Conservation (phyloP, 2,797 vertebrate genomes). For the Pyrocephalus nanus region DNA sequence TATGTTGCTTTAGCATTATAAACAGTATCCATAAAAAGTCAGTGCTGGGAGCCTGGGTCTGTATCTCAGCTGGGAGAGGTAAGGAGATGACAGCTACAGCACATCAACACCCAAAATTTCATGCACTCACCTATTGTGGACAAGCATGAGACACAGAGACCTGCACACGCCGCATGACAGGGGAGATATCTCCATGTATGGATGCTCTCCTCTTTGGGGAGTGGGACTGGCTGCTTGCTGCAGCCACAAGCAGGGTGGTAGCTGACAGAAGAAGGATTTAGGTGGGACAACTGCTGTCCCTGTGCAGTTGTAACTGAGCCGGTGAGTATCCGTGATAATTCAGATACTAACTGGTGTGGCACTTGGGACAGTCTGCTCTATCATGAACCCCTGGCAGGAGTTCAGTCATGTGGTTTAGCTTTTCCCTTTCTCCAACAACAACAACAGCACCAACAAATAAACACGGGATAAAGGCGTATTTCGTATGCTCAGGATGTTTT, state of each 20-base stretch:
- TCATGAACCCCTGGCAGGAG: slow-evolving; percentile 61
- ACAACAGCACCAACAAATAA: slow-evolving; percentile 64
- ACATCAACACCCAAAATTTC: background rate
- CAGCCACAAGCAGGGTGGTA: background rate
- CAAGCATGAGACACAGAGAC: accelerated
- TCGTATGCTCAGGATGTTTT: slow-evolving; percentile 57
- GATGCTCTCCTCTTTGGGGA: background rate
- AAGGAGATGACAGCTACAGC: background rate
- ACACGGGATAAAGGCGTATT: slow-evolving; percentile 6
- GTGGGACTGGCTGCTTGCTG: background rate
- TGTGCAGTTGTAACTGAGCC: slow-evolving; percentile 50
- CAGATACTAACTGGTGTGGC: slow-evolving; percentile 60
- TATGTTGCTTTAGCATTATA: background rate
- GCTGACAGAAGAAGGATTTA: slow-evolving; percentile 72
- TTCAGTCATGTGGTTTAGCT: slow-evolving; percentile 70
- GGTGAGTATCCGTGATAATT: slow-evolving; percentile 67
- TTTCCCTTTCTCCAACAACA: slow-evolving; percentile 64
- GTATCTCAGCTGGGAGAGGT: accelerated
- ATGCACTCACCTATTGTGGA: background rate
- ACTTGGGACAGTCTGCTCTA: slow-evolving; percentile 58
- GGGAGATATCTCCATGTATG: background rate
- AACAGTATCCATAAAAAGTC: background rate
- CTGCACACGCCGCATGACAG: accelerated
- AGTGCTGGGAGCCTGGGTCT: background rate
- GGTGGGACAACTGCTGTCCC: slow-evolving; percentile 66